Percentiles rank a stretch among this genome's conserved stretches.
phyloP scores from a whole-genome alignment of 1,140 invertebrate species.

The Scaptomyza pallida region DNA sequence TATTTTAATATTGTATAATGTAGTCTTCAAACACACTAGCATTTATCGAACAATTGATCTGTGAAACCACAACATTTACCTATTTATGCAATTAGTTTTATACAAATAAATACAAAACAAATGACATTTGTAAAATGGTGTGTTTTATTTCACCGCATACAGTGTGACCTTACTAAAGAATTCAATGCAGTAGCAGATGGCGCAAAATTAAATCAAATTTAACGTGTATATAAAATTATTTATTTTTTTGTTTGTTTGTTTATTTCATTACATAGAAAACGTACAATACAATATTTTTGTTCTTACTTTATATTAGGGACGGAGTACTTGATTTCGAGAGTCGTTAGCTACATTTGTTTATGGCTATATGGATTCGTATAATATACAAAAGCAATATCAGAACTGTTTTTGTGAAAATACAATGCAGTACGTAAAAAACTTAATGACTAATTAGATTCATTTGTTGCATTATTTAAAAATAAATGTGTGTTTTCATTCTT shows the following conservation, averaged over 20 bases:
- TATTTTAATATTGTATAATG: constrained; percentile 1
- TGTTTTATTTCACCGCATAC: not conserved
- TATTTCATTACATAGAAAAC: constrained; percentile 36
- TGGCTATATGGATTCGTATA: constrained; percentile 33
- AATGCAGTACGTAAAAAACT: constrained; percentile 65
- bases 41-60: constrained; percentile 43
- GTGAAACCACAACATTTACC: not conserved
- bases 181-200: not conserved
- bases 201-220: not conserved
- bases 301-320: constrained; percentile 55
- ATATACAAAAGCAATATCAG: constrained; percentile 40
- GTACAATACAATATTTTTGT: constrained; percentile 31
- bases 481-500: constrained; percentile 35
- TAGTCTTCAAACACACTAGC: not conserved
- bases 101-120: not conserved
- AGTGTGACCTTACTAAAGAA: constrained; percentile 4
- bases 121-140: no score
- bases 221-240: constrained; percentile 19
- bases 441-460: constrained; percentile 71
- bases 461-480: constrained; percentile 46
- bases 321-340: constrained; percentile 36
- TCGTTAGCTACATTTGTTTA: constrained; percentile 26
- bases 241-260: no score
- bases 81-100: constrained; percentile 10
- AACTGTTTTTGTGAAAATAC: constrained; percentile 30